A percentile compares a stretch with the other conserved stretches of the same genome.
Evolutionary conservation across 2,113 vertebrate species (phyloP).

Genomic region (Rhinichthys klamathensis): DNA sequence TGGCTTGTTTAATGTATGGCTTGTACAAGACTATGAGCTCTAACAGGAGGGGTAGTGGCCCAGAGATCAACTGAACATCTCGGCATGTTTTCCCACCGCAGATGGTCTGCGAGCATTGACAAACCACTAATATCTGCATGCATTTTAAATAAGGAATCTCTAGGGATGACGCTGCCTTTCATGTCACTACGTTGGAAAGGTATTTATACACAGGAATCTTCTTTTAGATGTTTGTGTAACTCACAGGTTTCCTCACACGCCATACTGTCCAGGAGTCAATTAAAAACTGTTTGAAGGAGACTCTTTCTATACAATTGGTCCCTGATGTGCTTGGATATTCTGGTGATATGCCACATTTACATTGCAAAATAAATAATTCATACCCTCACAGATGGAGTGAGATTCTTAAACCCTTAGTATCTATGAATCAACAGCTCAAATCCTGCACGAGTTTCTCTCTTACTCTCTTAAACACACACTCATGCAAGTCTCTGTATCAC

Average conservation of each 20-base stretch:
- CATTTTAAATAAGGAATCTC: slow-evolving; percentile 42
- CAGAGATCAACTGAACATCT: slow-evolving; percentile 20
- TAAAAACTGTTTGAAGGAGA: slow-evolving; percentile 17
- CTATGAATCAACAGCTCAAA: slow-evolving; percentile 17
- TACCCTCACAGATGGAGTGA: slow-evolving; percentile 7
- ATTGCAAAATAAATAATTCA: slow-evolving; percentile 46
- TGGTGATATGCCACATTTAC: slow-evolving; percentile 43
- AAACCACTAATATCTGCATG: slow-evolving; percentile 42
- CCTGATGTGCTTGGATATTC: slow-evolving; percentile 31
- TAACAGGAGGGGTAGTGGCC: slow-evolving; percentile 1
- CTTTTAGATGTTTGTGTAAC: background rate
- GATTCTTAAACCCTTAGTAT: slow-evolving; percentile 38
- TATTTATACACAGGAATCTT: background rate
- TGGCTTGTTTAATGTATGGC: slow-evolving; percentile 38
- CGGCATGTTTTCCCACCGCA: slow-evolving; percentile 32
- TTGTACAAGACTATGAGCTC: slow-evolving; percentile 27
- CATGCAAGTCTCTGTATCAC: background rate
- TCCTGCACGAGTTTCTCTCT: background rate
- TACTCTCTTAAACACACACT: background rate
- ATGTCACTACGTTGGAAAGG: background rate
- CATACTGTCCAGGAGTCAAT: slow-evolving; percentile 32
- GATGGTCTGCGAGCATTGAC: slow-evolving; percentile 36
- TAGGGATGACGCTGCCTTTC: background rate
- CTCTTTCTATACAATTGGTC: slow-evolving; percentile 43
- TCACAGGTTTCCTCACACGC: background rate